These are phyloP conservation scores for Diplolepis rosae DNA, from an alignment of 2,888 invertebrate genomes.

Conservation along the genomic window DNA sequence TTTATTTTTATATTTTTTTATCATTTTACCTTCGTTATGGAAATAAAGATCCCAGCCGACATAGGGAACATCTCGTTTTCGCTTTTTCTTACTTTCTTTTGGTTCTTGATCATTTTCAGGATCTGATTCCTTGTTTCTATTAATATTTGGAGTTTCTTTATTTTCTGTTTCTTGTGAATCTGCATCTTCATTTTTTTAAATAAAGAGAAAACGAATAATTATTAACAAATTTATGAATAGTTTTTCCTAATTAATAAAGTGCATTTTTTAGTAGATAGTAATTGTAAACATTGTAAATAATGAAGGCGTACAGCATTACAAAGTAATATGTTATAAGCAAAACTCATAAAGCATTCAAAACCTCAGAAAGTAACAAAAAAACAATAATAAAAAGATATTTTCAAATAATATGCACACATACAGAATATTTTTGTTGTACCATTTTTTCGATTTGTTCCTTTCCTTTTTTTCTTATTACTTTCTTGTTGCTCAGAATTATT, in stretches of 20 bases:
- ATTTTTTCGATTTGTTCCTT: background rate
- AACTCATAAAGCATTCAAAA: background rate
- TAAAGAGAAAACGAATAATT: no score
- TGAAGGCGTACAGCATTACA: background rate
- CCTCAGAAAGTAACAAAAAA: background rate
- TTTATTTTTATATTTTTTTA: conserved; percentile 17
- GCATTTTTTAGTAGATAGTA: background rate
- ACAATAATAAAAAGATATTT: background rate
- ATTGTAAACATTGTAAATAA: background rate
- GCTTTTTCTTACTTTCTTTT: conserved; percentile 15
- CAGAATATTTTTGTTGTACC: background rate
- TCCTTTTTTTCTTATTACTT: background rate
- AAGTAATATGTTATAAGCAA: background rate
- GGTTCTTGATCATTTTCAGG: background rate
- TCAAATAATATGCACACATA: background rate
- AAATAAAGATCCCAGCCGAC: conserved; percentile 88
- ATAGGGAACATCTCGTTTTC: conserved; percentile 72
- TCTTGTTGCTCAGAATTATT: background rate
- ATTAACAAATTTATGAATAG: no score
- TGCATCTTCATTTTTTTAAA: background rate
- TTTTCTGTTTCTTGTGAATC: background rate
- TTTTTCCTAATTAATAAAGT: background rate
- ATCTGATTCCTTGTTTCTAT: background rate
- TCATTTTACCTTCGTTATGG: conserved; percentile 78
- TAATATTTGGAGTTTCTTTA: background rate